Conservation (phyloP, 2,113 vertebrate species). For the Halichoeres trimaculatus region DNA sequence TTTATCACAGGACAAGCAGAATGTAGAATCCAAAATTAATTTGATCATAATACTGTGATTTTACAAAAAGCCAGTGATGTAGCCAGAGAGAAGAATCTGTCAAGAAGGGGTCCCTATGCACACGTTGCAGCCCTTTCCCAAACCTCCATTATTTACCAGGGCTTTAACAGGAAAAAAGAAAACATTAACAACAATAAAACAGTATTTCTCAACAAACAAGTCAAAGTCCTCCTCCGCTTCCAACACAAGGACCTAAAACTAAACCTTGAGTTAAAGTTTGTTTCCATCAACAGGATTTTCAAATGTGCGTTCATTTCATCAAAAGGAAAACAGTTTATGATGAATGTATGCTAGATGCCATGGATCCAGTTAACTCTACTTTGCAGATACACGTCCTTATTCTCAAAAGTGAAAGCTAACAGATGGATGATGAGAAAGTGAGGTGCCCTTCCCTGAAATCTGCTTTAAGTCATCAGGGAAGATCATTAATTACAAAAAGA, state of each 20-base stretch:
- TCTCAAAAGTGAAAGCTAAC: not conserved
- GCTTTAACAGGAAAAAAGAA: no score
- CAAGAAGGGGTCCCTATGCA: no score
- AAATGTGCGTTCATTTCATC: not conserved
- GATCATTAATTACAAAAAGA: not conserved
- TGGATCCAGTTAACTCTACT: not conserved
- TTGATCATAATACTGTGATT: not conserved
- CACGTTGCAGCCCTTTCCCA: no score
- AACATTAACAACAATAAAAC: not conserved
- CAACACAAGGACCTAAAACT: constrained; percentile 11
- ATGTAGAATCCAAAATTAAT: not conserved
- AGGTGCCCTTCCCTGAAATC: not conserved
- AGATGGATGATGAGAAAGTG: not conserved
- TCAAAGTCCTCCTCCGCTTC: no score
- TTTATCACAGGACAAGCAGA: not conserved
- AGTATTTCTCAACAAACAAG: no score
- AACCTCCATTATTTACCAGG: no score
- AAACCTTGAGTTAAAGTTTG: not conserved
- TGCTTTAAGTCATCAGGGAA: constrained; percentile 17
- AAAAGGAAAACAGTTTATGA: not conserved
- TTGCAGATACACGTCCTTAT: not conserved
- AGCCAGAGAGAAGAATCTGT: no score
- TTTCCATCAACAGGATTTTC: not conserved
- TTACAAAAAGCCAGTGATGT: no score
- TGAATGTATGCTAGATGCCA: not conserved